A percentile compares a stretch with the other conserved stretches of the same genome.
Evolutionary conservation across 2,888 invertebrate species (phyloP).

Genomic region (Lissocephala sabroskyi): DNA sequence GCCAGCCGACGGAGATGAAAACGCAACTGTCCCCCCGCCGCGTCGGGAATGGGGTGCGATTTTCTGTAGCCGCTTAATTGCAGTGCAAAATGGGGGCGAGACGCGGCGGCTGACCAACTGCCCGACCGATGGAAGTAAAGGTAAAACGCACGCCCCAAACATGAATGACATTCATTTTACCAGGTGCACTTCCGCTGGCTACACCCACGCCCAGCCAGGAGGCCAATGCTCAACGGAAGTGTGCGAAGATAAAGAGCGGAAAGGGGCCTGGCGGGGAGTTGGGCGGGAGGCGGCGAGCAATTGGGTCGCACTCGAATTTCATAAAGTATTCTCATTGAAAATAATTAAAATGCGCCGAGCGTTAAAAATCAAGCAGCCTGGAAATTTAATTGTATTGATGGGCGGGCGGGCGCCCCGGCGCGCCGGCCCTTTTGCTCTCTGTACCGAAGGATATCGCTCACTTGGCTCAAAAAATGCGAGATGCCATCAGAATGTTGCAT

Average conservation of each 20-base stretch:
- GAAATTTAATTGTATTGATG: constrained; percentile 59
- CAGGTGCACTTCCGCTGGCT: constrained; percentile 52
- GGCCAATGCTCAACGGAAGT: constrained; percentile 1
- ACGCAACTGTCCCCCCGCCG: no score
- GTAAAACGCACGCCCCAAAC: constrained; percentile 5
- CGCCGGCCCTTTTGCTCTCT: no score
- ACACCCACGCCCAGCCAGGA: constrained; percentile 8
- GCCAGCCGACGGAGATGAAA: no score
- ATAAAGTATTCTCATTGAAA: constrained; percentile 59
- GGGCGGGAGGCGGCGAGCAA: constrained; percentile 24
- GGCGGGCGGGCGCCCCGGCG: no score
- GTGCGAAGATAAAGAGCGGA: constrained; percentile 1
- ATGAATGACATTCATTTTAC: constrained; percentile 60
- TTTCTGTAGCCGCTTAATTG: constrained; percentile 36
- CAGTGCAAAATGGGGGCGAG: constrained; percentile 31
- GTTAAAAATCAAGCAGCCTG: constrained; percentile 62
- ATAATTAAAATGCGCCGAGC: constrained; percentile 59
- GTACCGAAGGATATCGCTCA: no score
- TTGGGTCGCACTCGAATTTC: constrained; percentile 43
- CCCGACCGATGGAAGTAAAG: no score
- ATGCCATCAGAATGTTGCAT: no score
- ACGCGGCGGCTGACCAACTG: not conserved
- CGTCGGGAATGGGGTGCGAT: not conserved
- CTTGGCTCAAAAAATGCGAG: no score
- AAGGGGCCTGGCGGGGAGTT: constrained; percentile 12